Base-by-base conservation (phyloP, 2,797 vertebrate species). In the Heliangelus exortis region DNA sequence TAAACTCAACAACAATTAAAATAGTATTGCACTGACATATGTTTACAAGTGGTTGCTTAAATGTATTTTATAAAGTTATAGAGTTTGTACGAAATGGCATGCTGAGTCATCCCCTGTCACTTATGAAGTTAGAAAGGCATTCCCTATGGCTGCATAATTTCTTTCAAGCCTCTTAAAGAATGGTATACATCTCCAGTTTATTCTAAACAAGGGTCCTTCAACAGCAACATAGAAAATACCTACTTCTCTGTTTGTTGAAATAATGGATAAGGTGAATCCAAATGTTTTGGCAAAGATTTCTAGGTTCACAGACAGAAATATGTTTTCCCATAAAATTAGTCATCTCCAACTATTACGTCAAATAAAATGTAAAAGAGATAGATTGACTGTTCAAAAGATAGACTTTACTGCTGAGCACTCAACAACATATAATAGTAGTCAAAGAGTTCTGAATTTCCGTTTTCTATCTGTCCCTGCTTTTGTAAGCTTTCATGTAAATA, bases 71-170 rank as follows among this genome's bases (percentile, higher is more conserved):
- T 33, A 84, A 87, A 43, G 61, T 86, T 86, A 74, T 26, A 54
- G 81, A 84, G 33, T 89, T 96, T 71, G 62, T 91, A 90, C 74
- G 34, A 96, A 93, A 94, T 34, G 26, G 59, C 1, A 0, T 63
- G 34, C 65, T 75, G 93, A 94, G 81, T 87, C 41, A 45, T 94
- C 57, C 57, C 87, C 75, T 81, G 80, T 89, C 90, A 69, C 48
- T 96, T 93, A 90, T 88, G 91, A 94, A 96, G 69, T 84, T 81
- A 92, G 63, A 95, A 93, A 89, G 86, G 23, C 50, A 89, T 73
- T 95, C 84, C 45, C 33, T 57, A 61, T 77, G 43, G 67, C 67
- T 90, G 69, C 10, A 28, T 90, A 77, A 93, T 89, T 92, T 95
- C 79, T 91, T 93, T 94, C 55, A 91, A 94, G n/a, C 50, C 59